A percentile compares a stretch with the other conserved stretches of the same genome.
phyloP scores from a whole-genome alignment of 2,888 invertebrate genomes.

The Thyatira batis region DNA sequence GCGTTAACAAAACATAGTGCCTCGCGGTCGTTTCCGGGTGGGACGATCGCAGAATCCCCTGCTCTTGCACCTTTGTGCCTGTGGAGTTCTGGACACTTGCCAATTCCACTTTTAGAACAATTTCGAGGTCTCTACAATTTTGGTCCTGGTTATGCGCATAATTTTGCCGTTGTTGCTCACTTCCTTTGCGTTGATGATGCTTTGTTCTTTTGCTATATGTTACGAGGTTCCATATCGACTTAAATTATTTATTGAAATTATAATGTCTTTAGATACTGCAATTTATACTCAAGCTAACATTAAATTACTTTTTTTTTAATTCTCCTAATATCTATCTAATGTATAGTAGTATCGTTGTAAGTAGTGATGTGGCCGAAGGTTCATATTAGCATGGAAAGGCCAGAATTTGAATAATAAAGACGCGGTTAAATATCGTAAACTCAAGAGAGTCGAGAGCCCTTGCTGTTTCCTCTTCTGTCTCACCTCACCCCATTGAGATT shows the following conservation, averaged over 20 bases:
- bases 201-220: background rate
- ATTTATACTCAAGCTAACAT: background rate
- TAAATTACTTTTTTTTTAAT: too few relatives aligned
- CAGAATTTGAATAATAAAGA: background rate
- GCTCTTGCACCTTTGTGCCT: conserved; percentile 43
- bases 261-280: background rate
- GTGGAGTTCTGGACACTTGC: conserved; percentile 43
- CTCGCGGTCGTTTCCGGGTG: conserved; percentile 35
- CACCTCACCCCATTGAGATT: background rate
- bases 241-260: background rate
- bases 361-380: too few relatives aligned
- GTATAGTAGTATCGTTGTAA: too few relatives aligned
- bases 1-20: conserved; percentile 9
- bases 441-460: background rate
- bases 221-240: background rate
- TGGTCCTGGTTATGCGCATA: conserved; percentile 26
- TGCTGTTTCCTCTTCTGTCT: background rate
- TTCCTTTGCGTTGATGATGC: background rate
- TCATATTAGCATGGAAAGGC: too few relatives aligned
- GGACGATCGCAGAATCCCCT: conserved; percentile 29
- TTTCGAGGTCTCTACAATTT: conserved; percentile 49
- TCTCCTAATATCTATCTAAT: too few relatives aligned
- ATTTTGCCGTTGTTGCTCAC: conserved; percentile 12
- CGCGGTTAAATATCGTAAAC: background rate
- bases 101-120: conserved; percentile 52